phyloP scores from a whole-genome alignment of 2,797 vertebrate species.

The Cossypha caffra region DNA sequence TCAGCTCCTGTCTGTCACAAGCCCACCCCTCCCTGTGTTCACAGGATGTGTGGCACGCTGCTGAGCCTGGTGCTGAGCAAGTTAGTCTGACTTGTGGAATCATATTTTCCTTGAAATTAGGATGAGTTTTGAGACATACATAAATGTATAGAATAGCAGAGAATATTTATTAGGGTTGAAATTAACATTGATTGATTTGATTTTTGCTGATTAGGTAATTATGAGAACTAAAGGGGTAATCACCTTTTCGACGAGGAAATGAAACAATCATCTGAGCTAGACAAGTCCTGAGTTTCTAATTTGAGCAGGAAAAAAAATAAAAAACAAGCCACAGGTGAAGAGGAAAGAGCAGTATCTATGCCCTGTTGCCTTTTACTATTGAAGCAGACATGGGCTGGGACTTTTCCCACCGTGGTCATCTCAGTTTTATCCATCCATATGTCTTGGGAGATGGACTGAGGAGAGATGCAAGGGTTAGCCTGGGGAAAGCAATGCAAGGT shows the following conservation, averaged over 20 bases:
- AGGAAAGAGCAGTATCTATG: background rate
- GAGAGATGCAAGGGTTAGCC: background rate
- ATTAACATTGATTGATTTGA: conserved; percentile 69
- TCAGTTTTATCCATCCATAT: background rate
- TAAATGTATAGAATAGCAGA: conserved; percentile 59
- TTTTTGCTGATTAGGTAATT: conserved; percentile 71
- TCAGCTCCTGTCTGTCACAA: background rate
- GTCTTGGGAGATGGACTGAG: background rate
- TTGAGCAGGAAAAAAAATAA: background rate
- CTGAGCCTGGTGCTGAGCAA: background rate
- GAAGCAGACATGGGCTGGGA: background rate
- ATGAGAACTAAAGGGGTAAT: conserved; percentile 68
- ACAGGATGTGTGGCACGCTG: background rate
- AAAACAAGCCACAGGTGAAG: background rate
- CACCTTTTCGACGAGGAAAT: conserved; percentile 56
- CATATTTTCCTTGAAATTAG: conserved; percentile 33
- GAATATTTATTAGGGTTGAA: conserved; percentile 70
- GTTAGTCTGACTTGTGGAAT: background rate
- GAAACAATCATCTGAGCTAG: conserved; percentile 45
- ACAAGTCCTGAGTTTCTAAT: conserved; percentile 62
- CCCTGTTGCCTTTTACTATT: background rate
- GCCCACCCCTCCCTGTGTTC: background rate
- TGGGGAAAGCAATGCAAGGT: background rate
- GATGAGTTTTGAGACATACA: conserved; percentile 41
- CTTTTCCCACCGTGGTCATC: background rate